Evolutionary conservation across 1,140 invertebrate genomes (phyloP).

Genomic region (Patella vulgata): DNA sequence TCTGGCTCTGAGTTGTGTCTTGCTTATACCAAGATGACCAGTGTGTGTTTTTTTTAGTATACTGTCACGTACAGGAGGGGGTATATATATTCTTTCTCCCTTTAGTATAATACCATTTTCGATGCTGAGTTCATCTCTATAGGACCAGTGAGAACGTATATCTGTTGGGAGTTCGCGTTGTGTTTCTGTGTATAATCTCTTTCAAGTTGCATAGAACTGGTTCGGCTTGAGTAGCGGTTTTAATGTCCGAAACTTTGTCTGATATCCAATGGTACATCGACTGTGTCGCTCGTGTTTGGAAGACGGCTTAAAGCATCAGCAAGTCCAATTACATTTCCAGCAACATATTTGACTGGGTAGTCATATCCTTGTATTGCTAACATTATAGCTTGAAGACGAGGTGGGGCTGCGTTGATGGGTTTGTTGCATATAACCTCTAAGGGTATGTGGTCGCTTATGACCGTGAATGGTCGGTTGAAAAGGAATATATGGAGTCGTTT

Average conservation of each 20-base stretch:
- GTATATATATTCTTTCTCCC: slow-evolving; percentile 24
- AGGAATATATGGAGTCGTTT: too few relatives aligned
- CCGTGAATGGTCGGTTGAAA: too few relatives aligned
- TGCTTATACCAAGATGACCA: slow-evolving; percentile 24
- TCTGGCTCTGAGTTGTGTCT: slow-evolving; percentile 5
- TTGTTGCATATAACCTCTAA: slow-evolving; percentile 65
- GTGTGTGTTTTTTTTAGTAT: slow-evolving; percentile 15
- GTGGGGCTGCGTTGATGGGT: slow-evolving; percentile 57
- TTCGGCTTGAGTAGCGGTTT: neutral
- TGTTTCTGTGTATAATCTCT: slow-evolving; percentile 8
- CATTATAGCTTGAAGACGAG: slow-evolving; percentile 65
- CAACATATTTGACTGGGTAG: slow-evolving; percentile 61
- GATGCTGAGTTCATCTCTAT: slow-evolving; percentile 22
- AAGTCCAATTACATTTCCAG: slow-evolving; percentile 64
- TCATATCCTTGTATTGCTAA: slow-evolving; percentile 66
- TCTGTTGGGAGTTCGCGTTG: slow-evolving; percentile 7
- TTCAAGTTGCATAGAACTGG: neutral
- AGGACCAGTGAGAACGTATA: slow-evolving; percentile 12
- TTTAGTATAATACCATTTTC: slow-evolving; percentile 21
- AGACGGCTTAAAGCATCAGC: slow-evolving; percentile 35
- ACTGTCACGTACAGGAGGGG: slow-evolving; percentile 2
- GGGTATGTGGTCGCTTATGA: slow-evolving; percentile 62
- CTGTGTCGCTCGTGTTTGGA: slow-evolving; percentile 3
- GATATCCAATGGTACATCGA: neutral
- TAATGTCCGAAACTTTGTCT: neutral